Percentiles rank a stretch among this genome's conserved stretches.
Evolutionary conservation across 92 coral and sea anemone species (phyloP).

Genomic region (Phymanthus crucifer): DNA sequence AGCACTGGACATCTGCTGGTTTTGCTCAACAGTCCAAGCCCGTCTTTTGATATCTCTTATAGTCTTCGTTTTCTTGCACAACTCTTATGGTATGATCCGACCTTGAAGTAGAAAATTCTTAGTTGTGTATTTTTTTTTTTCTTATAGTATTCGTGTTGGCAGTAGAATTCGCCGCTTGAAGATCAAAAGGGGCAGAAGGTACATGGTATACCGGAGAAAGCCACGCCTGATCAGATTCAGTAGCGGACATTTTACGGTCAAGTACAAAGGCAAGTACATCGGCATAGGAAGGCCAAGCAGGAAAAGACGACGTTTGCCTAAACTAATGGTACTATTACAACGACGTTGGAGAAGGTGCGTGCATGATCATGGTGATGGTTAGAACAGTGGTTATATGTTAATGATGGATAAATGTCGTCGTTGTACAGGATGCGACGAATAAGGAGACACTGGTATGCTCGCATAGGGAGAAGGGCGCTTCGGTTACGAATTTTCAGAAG

Average conservation of each 20-base stretch:
- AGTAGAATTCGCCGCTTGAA: neutral
- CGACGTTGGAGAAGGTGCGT: constrained; percentile 27
- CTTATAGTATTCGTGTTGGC: constrained; percentile 7
- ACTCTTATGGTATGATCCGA: neutral
- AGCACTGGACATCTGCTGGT: no score
- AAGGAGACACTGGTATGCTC: neutral
- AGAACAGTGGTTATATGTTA: no score
- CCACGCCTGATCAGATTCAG: constrained; percentile 4
- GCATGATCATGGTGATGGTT: neutral
- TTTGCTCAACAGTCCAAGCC: no score
- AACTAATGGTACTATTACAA: neutral
- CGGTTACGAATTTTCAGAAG: neutral
- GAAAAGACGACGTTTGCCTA: neutral
- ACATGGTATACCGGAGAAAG: neutral
- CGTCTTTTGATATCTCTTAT: no score
- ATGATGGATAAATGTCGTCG: neutral
- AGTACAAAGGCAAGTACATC: neutral
- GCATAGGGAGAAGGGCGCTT: neutral
- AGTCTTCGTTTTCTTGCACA: neutral
- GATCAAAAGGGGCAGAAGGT: neutral
- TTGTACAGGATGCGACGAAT: constrained; percentile 9
- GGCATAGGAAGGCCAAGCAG: constrained; percentile 10
- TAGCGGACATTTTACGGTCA: neutral
- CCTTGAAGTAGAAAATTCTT: neutral
- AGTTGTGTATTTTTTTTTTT: neutral